Percentiles rank a stretch among this genome's conserved stretches.
Conservation (phyloP, 2,113 vertebrate species). For the Echinops telfairi region DNA sequence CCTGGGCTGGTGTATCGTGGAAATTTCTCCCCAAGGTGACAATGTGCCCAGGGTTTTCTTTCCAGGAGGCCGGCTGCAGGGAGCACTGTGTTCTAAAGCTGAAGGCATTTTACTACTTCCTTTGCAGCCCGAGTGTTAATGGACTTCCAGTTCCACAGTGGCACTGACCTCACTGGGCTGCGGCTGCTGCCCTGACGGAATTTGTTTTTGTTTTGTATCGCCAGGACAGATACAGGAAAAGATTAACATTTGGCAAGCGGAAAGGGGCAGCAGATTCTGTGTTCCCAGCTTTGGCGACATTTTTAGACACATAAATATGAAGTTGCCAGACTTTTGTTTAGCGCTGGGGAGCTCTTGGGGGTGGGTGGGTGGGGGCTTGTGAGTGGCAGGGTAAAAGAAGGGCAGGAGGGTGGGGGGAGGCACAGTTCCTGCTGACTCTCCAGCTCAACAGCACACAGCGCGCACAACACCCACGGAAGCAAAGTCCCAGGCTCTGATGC, state of each 20-base stretch:
- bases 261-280: neutral
- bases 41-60: neutral
- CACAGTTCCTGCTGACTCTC: neutral
- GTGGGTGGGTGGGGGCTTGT: neutral
- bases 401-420: neutral
- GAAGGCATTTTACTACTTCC: slow-evolving; percentile 58
- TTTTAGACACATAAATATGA: slow-evolving; percentile 47
- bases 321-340: neutral
- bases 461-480: neutral
- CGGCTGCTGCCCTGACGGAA: neutral
- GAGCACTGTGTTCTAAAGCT: slow-evolving; percentile 38
- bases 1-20: neutral
- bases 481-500: neutral
- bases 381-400: neutral
- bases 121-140: slow-evolving; percentile 56
- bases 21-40: slow-evolving; percentile 33
- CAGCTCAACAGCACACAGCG: neutral
- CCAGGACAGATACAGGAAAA: slow-evolving; percentile 31
- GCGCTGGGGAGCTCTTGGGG: neutral
- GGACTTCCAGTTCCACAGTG: neutral
- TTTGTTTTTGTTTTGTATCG: neutral
- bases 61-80: neutral
- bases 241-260: neutral
- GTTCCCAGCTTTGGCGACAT: neutral
- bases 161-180: neutral